Base-by-base conservation (phyloP, 2,888 invertebrate genomes). In the Polylopha cassiicola region DNA sequence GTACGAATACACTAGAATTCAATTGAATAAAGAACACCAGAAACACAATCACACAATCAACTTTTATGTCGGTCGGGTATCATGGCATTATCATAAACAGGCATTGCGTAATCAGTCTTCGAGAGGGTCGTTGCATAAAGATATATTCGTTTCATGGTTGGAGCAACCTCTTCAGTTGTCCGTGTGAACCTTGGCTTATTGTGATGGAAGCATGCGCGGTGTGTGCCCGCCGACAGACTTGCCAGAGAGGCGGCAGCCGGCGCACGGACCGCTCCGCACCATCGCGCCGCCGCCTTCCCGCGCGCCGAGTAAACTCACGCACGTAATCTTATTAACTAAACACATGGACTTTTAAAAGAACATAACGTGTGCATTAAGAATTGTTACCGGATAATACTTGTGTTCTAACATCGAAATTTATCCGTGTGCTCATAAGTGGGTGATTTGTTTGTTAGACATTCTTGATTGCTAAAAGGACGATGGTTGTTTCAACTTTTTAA, bases 131-230 rank as follows among this genome's bases (percentile, higher is more conserved):
- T 63, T 68, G 61, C 61, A 64, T 61, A 68, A 66, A 68, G 67
- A 70, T 69, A 70, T 74, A 73, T 67, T 65, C 68, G 71, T 73
- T 68, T 58, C 57, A 61, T 56, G 58, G 60, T 52, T 58, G 61
- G 68, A 63, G 60, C 60, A 55, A 61, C 65, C 61, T 64, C 57
- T 64, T 59, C 63, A 62, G 64, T 64, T 67, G 69, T 65, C 61
- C 53, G 72, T 76, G 76, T 78, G 76, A 69, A 70, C 73, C 65
- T 53, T 61, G 71, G 73, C 61, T 79, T 73, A 72, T 65, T 65
- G 72, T 65, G 58, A 61, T 61, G 58, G 67, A 74, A 70, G 73
- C 84, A 81, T 82, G 84, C 84, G 84, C 82, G 68, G 55, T 75
- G 63, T 46, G 56, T 38, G 51, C 46, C 57, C 51, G 50, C 55